These are phyloP conservation scores for Drosophila burlai DNA, from an alignment of 1,140 invertebrate genomes.

Conservation along the genomic window DNA sequence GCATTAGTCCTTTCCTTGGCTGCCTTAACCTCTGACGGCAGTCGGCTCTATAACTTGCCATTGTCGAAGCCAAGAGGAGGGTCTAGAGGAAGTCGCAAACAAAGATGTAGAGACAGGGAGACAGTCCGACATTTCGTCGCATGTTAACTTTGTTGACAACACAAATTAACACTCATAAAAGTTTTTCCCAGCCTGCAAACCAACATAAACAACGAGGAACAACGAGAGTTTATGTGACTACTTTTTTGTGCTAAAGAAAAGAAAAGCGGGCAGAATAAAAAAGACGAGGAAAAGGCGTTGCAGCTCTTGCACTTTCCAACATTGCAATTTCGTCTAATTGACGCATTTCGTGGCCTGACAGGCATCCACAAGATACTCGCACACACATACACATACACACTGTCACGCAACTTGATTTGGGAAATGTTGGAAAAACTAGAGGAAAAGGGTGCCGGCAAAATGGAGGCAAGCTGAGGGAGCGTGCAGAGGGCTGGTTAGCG, in stretches of 20 bases:
- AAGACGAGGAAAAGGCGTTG: slow-evolving; percentile 14
- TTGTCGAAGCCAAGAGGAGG: slow-evolving; percentile 8
- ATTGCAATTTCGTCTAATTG: slow-evolving; percentile 81
- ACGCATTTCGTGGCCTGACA: slow-evolving; percentile 81
- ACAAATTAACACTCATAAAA: slow-evolving; percentile 82
- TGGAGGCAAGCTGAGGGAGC: slow-evolving; percentile 7
- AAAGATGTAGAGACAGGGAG: neutral
- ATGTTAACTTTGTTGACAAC: slow-evolving; percentile 80
- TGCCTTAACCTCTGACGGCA: slow-evolving; percentile 21
- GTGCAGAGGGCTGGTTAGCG: slow-evolving; percentile 54
- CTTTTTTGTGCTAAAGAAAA: slow-evolving; percentile 43
- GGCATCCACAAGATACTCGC: slow-evolving; percentile 47
- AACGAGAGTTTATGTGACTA: slow-evolving; percentile 75
- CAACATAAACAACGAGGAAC: slow-evolving; percentile 60
- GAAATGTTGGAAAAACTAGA: slow-evolving; percentile 28
- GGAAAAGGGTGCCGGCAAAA: slow-evolving; percentile 14
- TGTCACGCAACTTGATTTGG: slow-evolving; percentile 67
- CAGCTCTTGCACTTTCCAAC: slow-evolving; percentile 59
- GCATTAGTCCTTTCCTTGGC: neutral
- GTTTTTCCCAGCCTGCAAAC: slow-evolving; percentile 58
- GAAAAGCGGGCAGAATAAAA: slow-evolving; percentile 14
- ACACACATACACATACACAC: slow-evolving; percentile 17
- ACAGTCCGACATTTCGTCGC: slow-evolving; percentile 35
- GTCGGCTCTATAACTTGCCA: slow-evolving; percentile 15
- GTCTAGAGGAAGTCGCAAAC: neutral